Evolutionary conservation across 53 echinoderm and acorn worm genomes (phyloP).

Genomic region (Echinarachnius parma): DNA sequence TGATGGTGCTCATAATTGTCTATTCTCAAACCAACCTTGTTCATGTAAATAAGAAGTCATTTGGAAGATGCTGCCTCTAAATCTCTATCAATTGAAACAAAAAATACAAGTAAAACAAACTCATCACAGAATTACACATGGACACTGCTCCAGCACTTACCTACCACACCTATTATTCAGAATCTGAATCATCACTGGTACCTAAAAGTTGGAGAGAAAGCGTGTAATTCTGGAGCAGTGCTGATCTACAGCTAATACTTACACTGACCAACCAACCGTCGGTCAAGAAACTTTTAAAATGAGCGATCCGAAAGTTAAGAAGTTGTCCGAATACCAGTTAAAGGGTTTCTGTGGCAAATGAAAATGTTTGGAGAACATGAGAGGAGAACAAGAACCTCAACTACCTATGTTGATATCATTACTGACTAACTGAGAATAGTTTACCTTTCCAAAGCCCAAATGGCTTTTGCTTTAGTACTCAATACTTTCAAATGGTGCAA

Average conservation of each 20-base stretch:
- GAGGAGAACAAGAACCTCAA: background rate
- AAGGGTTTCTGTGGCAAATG: constrained; percentile 44
- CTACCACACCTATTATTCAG: background rate
- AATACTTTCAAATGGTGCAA: no score
- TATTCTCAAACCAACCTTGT: no score
- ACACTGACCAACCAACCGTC: constrained; percentile 42
- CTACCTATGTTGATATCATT: no score
- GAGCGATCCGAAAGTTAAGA: constrained; percentile 31
- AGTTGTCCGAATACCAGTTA: constrained; percentile 39
- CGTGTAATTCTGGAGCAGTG: background rate
- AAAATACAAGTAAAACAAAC: no score
- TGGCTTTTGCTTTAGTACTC: no score
- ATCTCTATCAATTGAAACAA: no score
- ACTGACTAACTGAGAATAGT: no score
- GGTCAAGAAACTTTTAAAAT: constrained; percentile 40
- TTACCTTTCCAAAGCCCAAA: no score
- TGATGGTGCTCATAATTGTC: no score
- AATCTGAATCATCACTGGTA: background rate
- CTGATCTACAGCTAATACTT: constrained; percentile 8
- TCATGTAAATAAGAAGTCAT: no score
- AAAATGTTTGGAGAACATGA: constrained; percentile 42
- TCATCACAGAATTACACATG: no score
- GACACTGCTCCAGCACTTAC: background rate
- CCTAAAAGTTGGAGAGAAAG: background rate
- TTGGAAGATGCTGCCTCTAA: no score